These are phyloP conservation scores for Tragelaphus strepsiceros DNA, from an alignment of 2,113 vertebrate genomes.

Conservation along the genomic window DNA sequence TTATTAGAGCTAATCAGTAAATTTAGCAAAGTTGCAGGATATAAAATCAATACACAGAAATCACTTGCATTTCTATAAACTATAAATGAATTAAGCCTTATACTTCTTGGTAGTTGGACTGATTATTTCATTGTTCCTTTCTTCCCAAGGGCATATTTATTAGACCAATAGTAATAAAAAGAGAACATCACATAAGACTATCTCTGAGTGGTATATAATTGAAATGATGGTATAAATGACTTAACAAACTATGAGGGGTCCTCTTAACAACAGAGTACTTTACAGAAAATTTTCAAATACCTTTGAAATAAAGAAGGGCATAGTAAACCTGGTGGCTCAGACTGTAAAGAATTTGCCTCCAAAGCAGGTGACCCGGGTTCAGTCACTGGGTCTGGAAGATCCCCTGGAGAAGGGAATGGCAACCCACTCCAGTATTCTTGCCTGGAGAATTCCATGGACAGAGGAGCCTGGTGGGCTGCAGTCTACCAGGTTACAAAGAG, in stretches of 20 bases:
- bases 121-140: not conserved
- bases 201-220: not conserved
- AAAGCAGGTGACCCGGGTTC: not conserved
- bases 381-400: not conserved
- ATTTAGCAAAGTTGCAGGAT: not conserved
- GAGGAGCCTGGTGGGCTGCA: not conserved
- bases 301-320: not conserved
- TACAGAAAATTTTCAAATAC: not conserved
- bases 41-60: not conserved
- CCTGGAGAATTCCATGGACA: not conserved
- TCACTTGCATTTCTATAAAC: not conserved
- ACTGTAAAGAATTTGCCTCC: not conserved
- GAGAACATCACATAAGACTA: not conserved
- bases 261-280: not conserved
- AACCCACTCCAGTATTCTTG: not conserved
- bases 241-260: not conserved
- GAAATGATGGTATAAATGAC: not conserved
- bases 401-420: not conserved
- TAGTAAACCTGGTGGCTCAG: not conserved
- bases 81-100: not conserved
- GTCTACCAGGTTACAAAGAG: fast-evolving
- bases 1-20: not conserved
- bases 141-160: not conserved
- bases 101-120: not conserved
- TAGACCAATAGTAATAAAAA: not conserved